A percentile compares a stretch with the other conserved stretches of the same genome.
Conservation (phyloP, 2,888 invertebrate species). For the Ectemnius cavifrons region DNA sequence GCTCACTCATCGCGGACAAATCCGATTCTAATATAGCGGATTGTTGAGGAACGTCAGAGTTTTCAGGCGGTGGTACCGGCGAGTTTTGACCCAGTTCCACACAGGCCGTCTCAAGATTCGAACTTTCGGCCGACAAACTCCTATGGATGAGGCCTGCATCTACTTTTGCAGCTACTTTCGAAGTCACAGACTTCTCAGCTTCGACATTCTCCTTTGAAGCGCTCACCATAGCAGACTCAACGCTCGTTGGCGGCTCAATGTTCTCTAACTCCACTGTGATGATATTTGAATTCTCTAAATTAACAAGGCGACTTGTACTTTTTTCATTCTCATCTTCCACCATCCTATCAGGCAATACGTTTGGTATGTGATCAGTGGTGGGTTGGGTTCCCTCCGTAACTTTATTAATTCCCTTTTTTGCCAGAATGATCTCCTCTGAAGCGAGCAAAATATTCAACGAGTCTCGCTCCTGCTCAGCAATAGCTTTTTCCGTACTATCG, state of each 20-base stretch:
- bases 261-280: neutral
- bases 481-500: neutral
- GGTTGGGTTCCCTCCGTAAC: neutral
- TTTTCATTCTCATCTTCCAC: neutral
- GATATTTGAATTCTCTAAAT: neutral
- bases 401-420: neutral
- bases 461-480: neutral
- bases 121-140: slow-evolving; percentile 15
- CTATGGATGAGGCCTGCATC: neutral
- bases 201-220: slow-evolving; percentile 2
- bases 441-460: neutral
- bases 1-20: neutral
- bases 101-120: slow-evolving; percentile 16
- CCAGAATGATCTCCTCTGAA: neutral
- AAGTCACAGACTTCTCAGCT: slow-evolving; percentile 8
- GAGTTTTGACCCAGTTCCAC: slow-evolving; percentile 30
- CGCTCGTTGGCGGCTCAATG: neutral
- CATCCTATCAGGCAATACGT: neutral
- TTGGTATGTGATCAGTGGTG: neutral
- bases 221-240: slow-evolving; percentile 1
- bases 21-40: slow-evolving; percentile 15
- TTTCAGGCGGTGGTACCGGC: slow-evolving; percentile 9
- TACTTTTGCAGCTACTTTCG: neutral
- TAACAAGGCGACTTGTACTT: neutral
- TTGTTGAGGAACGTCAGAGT: slow-evolving; percentile 19